These are phyloP conservation scores for Parnassius orleans DNA, from an alignment of 2,888 invertebrate species.

Conservation along the genomic window DNA sequence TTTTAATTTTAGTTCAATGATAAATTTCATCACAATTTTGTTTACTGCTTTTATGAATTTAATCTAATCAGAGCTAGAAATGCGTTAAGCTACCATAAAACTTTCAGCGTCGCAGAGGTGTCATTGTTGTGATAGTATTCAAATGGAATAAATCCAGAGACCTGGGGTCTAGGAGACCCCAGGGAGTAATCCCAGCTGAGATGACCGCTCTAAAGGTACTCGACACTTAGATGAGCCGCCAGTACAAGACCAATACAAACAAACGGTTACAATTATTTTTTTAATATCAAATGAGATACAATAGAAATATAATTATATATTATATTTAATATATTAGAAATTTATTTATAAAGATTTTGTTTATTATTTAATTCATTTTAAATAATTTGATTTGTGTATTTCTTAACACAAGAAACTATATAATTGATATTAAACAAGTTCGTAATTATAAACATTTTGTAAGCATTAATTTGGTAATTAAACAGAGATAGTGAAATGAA, in stretches of 20 bases:
- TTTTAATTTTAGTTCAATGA: too few relatives aligned
- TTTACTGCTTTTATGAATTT: slow-evolving; percentile 38
- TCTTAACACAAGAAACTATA: too few relatives aligned
- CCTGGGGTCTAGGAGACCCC: slow-evolving; percentile 67
- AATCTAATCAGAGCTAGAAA: slow-evolving; percentile 62
- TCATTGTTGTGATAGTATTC: slow-evolving; percentile 63
- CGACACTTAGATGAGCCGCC: slow-evolving; percentile 70
- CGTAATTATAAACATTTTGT: too few relatives aligned
- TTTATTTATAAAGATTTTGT: too few relatives aligned
- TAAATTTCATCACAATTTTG: neutral
- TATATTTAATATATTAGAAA: too few relatives aligned
- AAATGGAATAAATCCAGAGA: slow-evolving; percentile 73
- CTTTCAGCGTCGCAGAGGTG: slow-evolving; percentile 63
- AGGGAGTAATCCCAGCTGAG: slow-evolving; percentile 73
- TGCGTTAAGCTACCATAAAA: slow-evolving; percentile 63
- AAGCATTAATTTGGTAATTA: too few relatives aligned
- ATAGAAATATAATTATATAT: too few relatives aligned
- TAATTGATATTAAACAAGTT: too few relatives aligned
- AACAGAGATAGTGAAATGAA: too few relatives aligned
- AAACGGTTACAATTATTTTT: slow-evolving; percentile 35
- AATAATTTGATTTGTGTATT: too few relatives aligned
- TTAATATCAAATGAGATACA: too few relatives aligned
- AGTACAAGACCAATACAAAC: slow-evolving; percentile 47
- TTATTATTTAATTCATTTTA: too few relatives aligned
- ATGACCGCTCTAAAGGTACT: slow-evolving; percentile 74